phyloP scores from a whole-genome alignment of 2,113 vertebrate species.

The Gobiocypris rarus region DNA sequence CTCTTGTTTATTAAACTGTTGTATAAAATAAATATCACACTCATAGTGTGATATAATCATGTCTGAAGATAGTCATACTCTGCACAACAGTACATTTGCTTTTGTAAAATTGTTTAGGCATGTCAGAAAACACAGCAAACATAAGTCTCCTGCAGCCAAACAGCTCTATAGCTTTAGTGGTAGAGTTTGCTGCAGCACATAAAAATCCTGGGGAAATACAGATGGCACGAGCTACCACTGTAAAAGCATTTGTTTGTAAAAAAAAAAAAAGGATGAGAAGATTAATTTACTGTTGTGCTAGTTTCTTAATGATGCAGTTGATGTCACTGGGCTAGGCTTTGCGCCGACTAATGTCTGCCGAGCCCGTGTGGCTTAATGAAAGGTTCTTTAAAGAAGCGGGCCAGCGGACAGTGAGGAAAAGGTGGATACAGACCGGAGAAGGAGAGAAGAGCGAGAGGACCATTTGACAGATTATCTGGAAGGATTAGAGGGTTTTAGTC shows the following conservation, averaged over 20 bases:
- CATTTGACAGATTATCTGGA: constrained; percentile 81
- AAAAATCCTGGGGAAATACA: constrained; percentile 60
- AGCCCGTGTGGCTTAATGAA: constrained; percentile 59
- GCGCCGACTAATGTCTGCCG: constrained; percentile 65
- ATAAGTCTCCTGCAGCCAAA: not conserved
- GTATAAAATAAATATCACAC: not conserved
- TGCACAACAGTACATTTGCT: not conserved
- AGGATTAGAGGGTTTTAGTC: constrained; percentile 81
- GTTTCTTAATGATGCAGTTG: constrained; percentile 74
- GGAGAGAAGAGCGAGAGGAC: constrained; percentile 72
- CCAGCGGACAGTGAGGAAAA: constrained; percentile 58
- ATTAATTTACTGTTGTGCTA: constrained; percentile 73
- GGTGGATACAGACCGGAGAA: constrained; percentile 71
- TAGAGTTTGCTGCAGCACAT: constrained; percentile 32
- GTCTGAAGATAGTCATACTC: not conserved
- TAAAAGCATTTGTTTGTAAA: constrained; percentile 71
- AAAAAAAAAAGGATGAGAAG: constrained; percentile 65
- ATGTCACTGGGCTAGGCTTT: constrained; percentile 60
- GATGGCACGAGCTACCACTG: constrained; percentile 58
- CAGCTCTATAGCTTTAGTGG: not conserved
- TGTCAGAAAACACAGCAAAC: not conserved
- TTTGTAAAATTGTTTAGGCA: not conserved
- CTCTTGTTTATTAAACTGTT: not conserved
- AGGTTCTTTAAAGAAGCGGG: constrained; percentile 59
- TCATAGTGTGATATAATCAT: not conserved